Base-by-base conservation (phyloP, 2,113 vertebrate species). In the Leiothrix lutea region DNA sequence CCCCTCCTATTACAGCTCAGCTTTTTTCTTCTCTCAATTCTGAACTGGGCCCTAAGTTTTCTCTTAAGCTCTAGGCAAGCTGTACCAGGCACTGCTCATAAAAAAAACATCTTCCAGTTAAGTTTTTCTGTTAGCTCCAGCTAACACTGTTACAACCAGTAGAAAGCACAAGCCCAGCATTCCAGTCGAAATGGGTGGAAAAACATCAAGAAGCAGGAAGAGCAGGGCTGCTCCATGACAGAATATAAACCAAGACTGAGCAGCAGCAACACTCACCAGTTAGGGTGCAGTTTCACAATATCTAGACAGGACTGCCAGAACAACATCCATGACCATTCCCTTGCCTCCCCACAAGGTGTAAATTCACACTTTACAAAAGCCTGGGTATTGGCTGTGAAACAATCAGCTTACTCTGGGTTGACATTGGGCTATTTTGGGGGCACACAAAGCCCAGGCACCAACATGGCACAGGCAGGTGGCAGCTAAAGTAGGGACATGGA, bases 391-490 rank as follows among this genome's bases (percentile, higher is more conserved):
- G 9, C 14, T 57, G 5, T 36, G n/a, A 86, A 92, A 67, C 7
- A 12, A 28, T 15, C 44, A 58, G 16, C 12, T 25, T 62, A 4
- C 11, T 56, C 5, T 17, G 13, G 8, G 48, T 54, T 71, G 29
- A 26, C 4, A 10, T 2, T 18, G 35, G 17, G 29, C 11, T 86
- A 12, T 29, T 82, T 61, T n/a, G 19, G 36, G 24, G 26, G 5
- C 44, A 38, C 38, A 35, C 45, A 74, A 45, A 91, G n/a, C 36
- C n/a, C 57, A 92, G 40, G 11, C 22, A 86, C n/a, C 25, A 82
- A 6, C 3, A 13, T 4, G 8, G 51, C 5, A 42, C 0, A 3
- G 23, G 31, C 7, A 28, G 26, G n/a, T 65, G 50, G 36, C 28
- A 84, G 36, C 31, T 84, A 66, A 28, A 35, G 11, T 5, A 69